A percentile compares a stretch with the other conserved stretches of the same genome.
phyloP scores from a whole-genome alignment of 2,797 vertebrate species.

The Balearica regulorum region DNA sequence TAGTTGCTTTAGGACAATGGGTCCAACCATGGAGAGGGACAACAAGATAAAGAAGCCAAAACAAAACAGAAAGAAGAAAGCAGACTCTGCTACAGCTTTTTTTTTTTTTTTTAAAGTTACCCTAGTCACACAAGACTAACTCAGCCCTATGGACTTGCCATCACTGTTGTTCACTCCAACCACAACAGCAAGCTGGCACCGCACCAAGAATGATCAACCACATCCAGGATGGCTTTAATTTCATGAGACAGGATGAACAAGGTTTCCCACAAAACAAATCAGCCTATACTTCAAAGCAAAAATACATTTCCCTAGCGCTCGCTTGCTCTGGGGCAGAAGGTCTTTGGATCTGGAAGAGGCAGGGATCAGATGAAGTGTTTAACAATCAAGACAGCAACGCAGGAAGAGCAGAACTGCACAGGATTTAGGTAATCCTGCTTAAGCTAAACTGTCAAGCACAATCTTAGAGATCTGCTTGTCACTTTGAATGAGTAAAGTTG shows the following conservation, averaged over 20 bases:
- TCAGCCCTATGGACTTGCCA: neutral
- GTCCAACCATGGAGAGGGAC: neutral
- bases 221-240: neutral
- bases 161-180: neutral
- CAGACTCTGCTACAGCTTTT: neutral
- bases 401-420: neutral
- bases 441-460: neutral
- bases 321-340: neutral
- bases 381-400: neutral
- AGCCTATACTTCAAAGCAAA: neutral
- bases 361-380: neutral
- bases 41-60: neutral
- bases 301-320: neutral
- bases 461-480: neutral
- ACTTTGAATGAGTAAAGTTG: neutral
- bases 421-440: neutral
- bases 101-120: neutral
- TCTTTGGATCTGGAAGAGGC: neutral
- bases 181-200: neutral
- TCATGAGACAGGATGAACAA: neutral
- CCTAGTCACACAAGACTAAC: neutral
- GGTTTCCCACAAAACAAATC: neutral
- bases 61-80: neutral
- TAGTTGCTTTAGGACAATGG: neutral
- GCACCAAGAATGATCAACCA: neutral